Conservation (phyloP, 2,888 invertebrate genomes). For the Philonicus albiceps region DNA sequence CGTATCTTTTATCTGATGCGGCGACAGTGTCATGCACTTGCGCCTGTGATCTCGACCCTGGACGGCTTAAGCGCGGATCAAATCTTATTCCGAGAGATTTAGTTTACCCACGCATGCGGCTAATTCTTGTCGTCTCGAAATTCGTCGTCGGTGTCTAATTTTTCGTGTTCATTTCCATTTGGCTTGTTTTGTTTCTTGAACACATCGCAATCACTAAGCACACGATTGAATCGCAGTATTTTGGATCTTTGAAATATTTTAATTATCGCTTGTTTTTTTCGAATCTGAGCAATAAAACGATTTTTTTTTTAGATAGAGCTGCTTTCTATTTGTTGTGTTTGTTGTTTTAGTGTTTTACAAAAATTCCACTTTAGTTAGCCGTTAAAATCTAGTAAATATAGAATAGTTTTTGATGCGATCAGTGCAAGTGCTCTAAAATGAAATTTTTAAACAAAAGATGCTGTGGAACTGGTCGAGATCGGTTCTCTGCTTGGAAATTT, state of each 20-base stretch:
- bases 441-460: constrained; percentile 24
- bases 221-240: not conserved
- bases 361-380: not conserved
- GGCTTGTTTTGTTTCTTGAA: not conserved
- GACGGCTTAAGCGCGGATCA: not conserved
- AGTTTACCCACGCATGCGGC: constrained; percentile 13
- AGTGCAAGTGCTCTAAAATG: not conserved
- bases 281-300: not conserved
- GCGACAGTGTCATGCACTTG: not conserved
- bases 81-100: not conserved
- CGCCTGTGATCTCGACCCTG: not conserved
- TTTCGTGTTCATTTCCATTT: not conserved
- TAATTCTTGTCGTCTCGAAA: not conserved
- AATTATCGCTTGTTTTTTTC: not conserved
- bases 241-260: not conserved
- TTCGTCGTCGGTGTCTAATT: not conserved
- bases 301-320: not conserved
- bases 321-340: not conserved
- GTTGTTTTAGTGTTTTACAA: not conserved
- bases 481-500: not conserved
- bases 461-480: constrained; percentile 25
- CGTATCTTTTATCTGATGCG: not conserved
- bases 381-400: not conserved
- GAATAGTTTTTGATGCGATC: not conserved
- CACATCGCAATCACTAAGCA: not conserved